Evolutionary conservation across 2,888 invertebrate genomes (phyloP), one percentile per base, ranked within the genome.

Genomic region (Polyommatus iphigenia): DNA sequence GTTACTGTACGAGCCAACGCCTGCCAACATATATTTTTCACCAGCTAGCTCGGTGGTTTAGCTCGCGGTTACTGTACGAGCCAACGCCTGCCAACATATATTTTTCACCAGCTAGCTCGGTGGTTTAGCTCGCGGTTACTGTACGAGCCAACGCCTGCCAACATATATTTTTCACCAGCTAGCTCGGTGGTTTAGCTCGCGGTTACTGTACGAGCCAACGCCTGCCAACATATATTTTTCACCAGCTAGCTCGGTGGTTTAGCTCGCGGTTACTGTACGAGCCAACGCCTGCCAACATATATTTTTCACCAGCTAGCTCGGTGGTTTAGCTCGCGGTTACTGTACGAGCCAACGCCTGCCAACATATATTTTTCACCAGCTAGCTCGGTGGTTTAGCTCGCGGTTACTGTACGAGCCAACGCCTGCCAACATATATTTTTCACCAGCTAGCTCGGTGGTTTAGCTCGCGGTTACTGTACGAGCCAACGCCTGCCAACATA

Each of bases 381-480:
- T 29, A 15, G 67, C 62, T 62, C 29, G 67, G 67, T 67, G 67
- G 67, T 32, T 67, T 32, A 29, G 29, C 6, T 6, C 0, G 67
- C 67, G 67, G 29, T 29, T 29, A 67, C 67, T 20, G 24, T 20
- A 15, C 5, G 8, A 67, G 29, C 67, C 62, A 62, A 29, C 67
- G 29, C 29, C 67, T 24, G 67, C 67, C 24, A 67, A 29, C 29
- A 29, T 29, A 29, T 29, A 29, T 67, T 18, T 67, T 67, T 67
- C n/a, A n/a, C n/a, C n/a, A 67, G 67, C 67, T 29, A 15, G 67
- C 62, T 62, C 29, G 67, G 67, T 67, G 67, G 67, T 32, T 67
- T 32, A 29, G 29, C 6, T 6, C 0, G 67, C 67, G 67, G 29
- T 29, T 29, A 67, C 67, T 20, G 24, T 20, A 15, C 5, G 8